Evolutionary conservation across 2,888 invertebrate genomes (phyloP), one percentile per base, ranked within the genome.

Genomic region (Hypselothyrea guttata): DNA sequence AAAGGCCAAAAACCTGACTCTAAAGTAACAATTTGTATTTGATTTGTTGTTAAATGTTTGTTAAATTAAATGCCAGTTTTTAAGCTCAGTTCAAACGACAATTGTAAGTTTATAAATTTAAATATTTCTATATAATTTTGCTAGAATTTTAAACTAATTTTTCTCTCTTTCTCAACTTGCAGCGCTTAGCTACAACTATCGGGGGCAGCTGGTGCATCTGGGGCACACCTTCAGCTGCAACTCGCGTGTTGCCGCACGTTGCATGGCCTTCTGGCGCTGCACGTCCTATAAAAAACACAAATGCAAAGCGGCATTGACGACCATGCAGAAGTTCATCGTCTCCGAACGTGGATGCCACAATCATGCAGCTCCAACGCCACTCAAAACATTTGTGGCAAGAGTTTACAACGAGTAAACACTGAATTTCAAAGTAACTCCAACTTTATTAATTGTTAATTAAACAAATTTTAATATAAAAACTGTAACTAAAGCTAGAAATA

Each of bases 221-320:
- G 84, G 84, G n/a, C 73, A 84, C 54, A 75, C 83, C 0, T 90
- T 75, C 51, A 79, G 84, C 13, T 75, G 85, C 7, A 77, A 86
- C 28, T 66, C 79, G 1, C 68, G 74, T 28, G 86, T 86, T 34
- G 82, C 84, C 7, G 45, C 55, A 0, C 75, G 84, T 1, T 87
- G 83, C 37, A 53, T 79, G 15, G 85, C 87, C 1, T 67, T 85
- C 34, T 90, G 90, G 89, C 87, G 88, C 1, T 90, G 90, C 58
- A 70, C 75, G 0, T 73, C 68, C 8, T 85, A 88, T 33, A 75
- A 74, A 13, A 88, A 86, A 61, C 59, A 61, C 1, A 82, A 79
- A 35, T 90, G 90, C 54, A 60, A 79, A 1, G 86, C 87, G 0
- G 64, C 72, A 0, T 70, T 90, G 48, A 87, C 85, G 28, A 90